Percentiles rank a stretch among this genome's conserved stretches.
phyloP scores from a whole-genome alignment of 2,113 vertebrate species.

The Syngnathoides biaculeatus region DNA sequence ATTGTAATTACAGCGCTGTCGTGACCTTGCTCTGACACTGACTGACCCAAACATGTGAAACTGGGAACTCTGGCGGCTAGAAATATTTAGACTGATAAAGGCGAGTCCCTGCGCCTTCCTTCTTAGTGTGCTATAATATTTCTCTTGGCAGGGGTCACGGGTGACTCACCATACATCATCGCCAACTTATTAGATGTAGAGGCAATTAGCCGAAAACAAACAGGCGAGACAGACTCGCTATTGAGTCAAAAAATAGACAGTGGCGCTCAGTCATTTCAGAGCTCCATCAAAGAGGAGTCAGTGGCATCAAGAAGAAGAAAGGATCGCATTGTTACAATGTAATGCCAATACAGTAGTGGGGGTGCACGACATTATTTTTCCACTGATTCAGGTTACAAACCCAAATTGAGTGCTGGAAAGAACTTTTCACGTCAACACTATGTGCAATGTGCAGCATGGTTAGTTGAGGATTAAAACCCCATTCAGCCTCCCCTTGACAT shows the following conservation, averaged over 20 bases:
- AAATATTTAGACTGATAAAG: slow-evolving; percentile 74
- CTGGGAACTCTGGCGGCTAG: slow-evolving; percentile 64
- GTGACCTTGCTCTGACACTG: slow-evolving; percentile 65
- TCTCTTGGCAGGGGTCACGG: slow-evolving; percentile 87
- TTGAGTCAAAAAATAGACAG: slow-evolving; percentile 90
- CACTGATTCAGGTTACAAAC: slow-evolving; percentile 88
- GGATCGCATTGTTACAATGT: slow-evolving; percentile 83
- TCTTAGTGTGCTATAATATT: slow-evolving; percentile 81
- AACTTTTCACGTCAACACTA: slow-evolving; percentile 81
- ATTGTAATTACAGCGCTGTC: slow-evolving; percentile 67
- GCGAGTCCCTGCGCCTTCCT: slow-evolving; percentile 52
- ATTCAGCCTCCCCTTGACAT: slow-evolving; percentile 73
- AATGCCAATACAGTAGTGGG: slow-evolving; percentile 81
- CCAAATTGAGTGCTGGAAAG: slow-evolving; percentile 74
- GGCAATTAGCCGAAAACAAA: slow-evolving; percentile 98
- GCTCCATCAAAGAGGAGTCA: slow-evolving; percentile 83
- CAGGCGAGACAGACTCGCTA: slow-evolving; percentile 90
- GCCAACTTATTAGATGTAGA: slow-evolving; percentile 98
- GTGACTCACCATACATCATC: slow-evolving; percentile 88
- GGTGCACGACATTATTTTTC: slow-evolving; percentile 78
- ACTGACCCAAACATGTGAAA: slow-evolving; percentile 72
- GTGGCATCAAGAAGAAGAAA: slow-evolving; percentile 83
- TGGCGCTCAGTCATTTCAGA: slow-evolving; percentile 83
- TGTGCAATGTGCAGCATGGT: slow-evolving; percentile 76
- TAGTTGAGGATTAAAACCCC: slow-evolving; percentile 85